A percentile compares a stretch with the other conserved stretches of the same genome.
Evolutionary conservation across 2,797 vertebrate genomes (phyloP).

Genomic region (Sibirionetta formosa): DNA sequence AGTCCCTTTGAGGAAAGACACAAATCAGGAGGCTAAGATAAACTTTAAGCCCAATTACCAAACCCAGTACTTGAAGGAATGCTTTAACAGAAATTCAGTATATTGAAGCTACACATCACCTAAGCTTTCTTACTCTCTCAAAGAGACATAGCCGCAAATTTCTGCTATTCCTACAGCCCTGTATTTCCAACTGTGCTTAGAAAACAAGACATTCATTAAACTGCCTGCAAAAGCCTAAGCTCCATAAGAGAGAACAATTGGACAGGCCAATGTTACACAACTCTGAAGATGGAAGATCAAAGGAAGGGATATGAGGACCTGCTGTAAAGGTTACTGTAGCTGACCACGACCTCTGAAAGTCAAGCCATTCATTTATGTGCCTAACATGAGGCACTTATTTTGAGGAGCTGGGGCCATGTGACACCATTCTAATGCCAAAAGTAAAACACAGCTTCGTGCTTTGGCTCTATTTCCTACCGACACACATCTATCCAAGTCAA

Average conservation of each 20-base stretch:
- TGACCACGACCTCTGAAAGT: background rate
- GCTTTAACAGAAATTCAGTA: background rate
- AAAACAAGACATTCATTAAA: conserved; percentile 36
- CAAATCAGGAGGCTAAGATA: background rate
- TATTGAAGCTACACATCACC: background rate
- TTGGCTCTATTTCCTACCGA: background rate
- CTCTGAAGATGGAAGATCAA: background rate
- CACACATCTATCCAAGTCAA: background rate
- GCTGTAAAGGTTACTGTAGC: background rate
- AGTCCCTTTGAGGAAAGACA: background rate
- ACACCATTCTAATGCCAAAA: background rate
- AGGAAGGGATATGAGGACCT: background rate
- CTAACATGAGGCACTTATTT: background rate
- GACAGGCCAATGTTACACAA: background rate
- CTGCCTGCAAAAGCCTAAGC: background rate
- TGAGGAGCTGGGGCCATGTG: background rate
- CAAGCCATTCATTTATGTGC: background rate
- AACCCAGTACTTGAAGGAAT: background rate
- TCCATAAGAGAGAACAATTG: background rate
- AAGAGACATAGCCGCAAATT: background rate
- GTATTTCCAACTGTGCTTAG: background rate
- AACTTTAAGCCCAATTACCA: background rate
- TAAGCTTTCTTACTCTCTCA: background rate
- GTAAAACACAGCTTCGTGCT: background rate
- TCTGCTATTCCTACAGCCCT: background rate